Base-by-base conservation (phyloP, 2,797 vertebrate species). In the Lateolabrax maculatus region DNA sequence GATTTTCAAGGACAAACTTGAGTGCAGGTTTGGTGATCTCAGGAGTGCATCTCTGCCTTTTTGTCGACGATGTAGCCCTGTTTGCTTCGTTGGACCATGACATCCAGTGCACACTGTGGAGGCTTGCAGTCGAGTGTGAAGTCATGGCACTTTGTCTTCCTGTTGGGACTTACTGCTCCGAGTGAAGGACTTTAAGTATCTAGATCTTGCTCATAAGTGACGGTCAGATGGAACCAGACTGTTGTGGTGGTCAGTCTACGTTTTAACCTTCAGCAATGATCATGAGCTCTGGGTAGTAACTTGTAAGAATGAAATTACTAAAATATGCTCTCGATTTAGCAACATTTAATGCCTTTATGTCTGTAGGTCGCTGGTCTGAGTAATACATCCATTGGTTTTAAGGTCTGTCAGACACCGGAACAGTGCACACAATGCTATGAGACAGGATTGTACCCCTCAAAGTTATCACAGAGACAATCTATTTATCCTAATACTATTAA, bases 51-150 rank as follows among this genome's bases (percentile, higher is more conserved):
- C 25, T 25, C 19, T 15, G n/a, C 13, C 61, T 25, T 52, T 84
- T 67, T 48, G 67, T 57, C 5, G 76, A 83, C 1, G 31, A 72
- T 75, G 29, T 3, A 21, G 49, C 36, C 34, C 31, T 52, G 19
- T 79, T 70, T 29, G 37, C 23, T 55, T 49, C 39, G 58, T 0
- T 49, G n/a, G 39, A 53, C 41, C 1, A 1, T 55, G 34, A 34
- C 25, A 48, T 34, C 15, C 18, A 51, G 3, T 48, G 55, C 23
- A 41, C 66, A 19, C 12, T 31, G 19, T 23, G n/a, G 4, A 29
- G 43, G 31, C 31, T 34, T 34, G 6, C 4, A 4, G 31, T 6
- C 21, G 31, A 56, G 2, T 15, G 21, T 52, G 6, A 73, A 63
- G 13, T 2, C 16, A n/a, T 21, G 19, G 18, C 34, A 34, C 63